Evolutionary conservation across 2,888 invertebrate species (phyloP).

Genomic region (Polyommatus iphigenia): DNA sequence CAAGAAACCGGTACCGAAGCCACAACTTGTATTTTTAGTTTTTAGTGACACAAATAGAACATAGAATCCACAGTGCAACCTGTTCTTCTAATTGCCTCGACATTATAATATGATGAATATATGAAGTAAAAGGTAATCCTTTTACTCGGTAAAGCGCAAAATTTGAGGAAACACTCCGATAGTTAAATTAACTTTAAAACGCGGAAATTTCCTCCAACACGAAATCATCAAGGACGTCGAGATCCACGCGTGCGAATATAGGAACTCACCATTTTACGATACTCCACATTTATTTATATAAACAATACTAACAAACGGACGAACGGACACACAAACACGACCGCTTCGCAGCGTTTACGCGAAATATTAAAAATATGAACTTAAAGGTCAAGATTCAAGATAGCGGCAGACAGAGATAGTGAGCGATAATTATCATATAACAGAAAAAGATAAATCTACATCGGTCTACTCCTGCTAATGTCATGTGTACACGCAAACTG

Average conservation of each 20-base stretch:
- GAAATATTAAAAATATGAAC: conserved; percentile 49
- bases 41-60: neutral
- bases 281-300: conserved; percentile 24
- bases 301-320: conserved; percentile 2
- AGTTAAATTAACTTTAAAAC: neutral
- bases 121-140: no score
- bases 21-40: conserved; percentile 7
- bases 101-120: neutral
- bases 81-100: neutral
- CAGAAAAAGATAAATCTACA: conserved; percentile 47
- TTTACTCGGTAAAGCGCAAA: neutral
- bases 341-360: conserved; percentile 23
- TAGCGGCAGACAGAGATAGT: conserved; percentile 50
- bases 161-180: neutral
- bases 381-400: conserved; percentile 67
- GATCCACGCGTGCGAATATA: conserved; percentile 7
- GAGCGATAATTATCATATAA: conserved; percentile 37
- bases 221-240: neutral
- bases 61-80: neutral
- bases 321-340: conserved; percentile 11
- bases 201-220: neutral
- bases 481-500: conserved; percentile 56
- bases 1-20: neutral
- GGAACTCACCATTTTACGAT: conserved; percentile 25
- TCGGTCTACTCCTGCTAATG: conserved; percentile 43